Conservation (phyloP, 2,797 vertebrate species). For the Channallabes apus region DNA sequence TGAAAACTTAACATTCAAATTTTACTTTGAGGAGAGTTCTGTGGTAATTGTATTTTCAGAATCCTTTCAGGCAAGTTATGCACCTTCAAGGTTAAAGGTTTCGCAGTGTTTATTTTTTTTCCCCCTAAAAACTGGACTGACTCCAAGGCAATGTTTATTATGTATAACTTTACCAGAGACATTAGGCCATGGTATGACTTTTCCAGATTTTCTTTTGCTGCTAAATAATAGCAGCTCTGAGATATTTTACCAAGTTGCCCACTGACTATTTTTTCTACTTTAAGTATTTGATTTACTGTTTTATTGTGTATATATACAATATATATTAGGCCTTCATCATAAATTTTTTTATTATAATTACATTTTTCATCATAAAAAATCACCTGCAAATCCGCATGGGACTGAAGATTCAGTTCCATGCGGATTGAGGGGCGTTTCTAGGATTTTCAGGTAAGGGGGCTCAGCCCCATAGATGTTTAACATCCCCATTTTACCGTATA, state of each 20-base stretch:
- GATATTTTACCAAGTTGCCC: not conserved
- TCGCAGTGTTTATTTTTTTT: slow-evolving; percentile 19
- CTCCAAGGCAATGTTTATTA: slow-evolving; percentile 41
- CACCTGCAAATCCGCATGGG: too few relatives aligned
- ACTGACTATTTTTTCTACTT: not conserved
- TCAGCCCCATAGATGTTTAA: too few relatives aligned
- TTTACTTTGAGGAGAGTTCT: not conserved
- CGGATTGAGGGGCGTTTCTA: too few relatives aligned
- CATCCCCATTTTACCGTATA: too few relatives aligned
- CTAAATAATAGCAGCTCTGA: not conserved
- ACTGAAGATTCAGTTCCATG: too few relatives aligned
- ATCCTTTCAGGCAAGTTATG: slow-evolving; percentile 24
- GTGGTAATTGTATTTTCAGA: not conserved
- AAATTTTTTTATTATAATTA: too few relatives aligned
- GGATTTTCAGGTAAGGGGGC: too few relatives aligned
- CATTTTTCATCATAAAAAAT: too few relatives aligned
- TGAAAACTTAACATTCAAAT: not conserved
- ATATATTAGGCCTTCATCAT: too few relatives aligned
- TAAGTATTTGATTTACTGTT: not conserved
- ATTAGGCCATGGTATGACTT: not conserved
- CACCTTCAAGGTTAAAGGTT: slow-evolving; percentile 16
- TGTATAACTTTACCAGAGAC: slow-evolving; percentile 28
- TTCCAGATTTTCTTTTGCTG: slow-evolving; percentile 26
- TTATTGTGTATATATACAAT: too few relatives aligned
- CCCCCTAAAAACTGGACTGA: slow-evolving; percentile 16